A percentile compares a stretch with the other conserved stretches of the same genome.
These are phyloP conservation scores for Metallyticus violacea DNA, from an alignment of 2,888 invertebrate species.

Conservation along the genomic window DNA sequence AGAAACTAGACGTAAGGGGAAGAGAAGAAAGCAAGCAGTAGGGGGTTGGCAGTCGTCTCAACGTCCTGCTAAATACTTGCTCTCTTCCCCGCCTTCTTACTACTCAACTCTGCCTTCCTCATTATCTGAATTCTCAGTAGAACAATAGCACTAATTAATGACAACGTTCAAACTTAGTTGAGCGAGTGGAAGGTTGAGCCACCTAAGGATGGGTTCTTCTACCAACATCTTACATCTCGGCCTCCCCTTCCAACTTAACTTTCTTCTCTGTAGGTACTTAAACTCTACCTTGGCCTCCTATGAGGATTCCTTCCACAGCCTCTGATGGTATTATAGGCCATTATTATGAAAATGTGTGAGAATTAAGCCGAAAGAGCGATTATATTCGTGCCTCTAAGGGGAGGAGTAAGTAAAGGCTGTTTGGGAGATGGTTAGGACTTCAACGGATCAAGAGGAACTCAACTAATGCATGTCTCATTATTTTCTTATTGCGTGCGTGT, in stretches of 20 bases:
- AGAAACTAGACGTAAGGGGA: neutral
- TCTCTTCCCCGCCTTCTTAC: constrained; percentile 15
- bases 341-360: constrained; percentile 23
- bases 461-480: too few species aligned
- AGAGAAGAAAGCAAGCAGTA: neutral
- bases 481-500: neutral
- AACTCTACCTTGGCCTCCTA: neutral
- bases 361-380: constrained; percentile 14
- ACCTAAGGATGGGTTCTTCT: constrained; percentile 9
- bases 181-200: constrained; percentile 15
- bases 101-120: constrained; percentile 26
- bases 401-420: neutral
- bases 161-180: constrained; percentile 26
- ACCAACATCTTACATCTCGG: constrained; percentile 1
- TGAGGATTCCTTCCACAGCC: neutral
- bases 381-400: neutral
- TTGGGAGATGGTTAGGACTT: neutral
- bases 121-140: constrained; percentile 34
- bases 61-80: constrained; percentile 27
- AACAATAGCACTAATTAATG: constrained; percentile 35
- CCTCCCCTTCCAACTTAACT: constrained; percentile 1
- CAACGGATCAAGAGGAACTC: neutral
- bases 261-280: constrained; percentile 5
- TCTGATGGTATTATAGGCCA: constrained; percentile 20
- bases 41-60: neutral